These are phyloP conservation scores for Spicauda simplicius DNA, from an alignment of 2,888 invertebrate species.

Conservation along the genomic window DNA sequence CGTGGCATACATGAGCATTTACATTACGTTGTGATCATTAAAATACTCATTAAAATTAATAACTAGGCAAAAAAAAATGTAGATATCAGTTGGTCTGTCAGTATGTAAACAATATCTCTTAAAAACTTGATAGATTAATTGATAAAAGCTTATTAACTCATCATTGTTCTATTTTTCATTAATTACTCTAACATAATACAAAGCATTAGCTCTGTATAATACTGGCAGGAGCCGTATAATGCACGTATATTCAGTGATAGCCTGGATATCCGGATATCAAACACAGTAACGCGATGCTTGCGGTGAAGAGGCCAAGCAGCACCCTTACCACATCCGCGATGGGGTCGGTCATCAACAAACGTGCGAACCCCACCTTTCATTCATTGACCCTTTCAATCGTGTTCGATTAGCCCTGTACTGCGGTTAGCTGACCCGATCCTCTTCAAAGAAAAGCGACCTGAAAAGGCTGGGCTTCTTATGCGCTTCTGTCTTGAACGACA, in stretches of 20 bases:
- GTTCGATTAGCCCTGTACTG: constrained; percentile 27
- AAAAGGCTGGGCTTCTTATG: not conserved
- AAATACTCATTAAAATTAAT: no score
- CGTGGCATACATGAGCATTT: no score
- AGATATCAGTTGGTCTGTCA: no score
- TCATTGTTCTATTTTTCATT: no score
- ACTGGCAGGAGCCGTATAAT: not conserved
- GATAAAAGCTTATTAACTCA: no score
- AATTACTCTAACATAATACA: no score
- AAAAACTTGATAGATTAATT: no score
- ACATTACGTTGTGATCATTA: no score
- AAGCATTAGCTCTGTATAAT: no score
- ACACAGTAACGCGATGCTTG: constrained; percentile 50
- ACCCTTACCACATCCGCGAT: constrained; percentile 33
- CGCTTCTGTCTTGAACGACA: not conserved
- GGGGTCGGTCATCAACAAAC: constrained; percentile 27
- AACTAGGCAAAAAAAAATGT: no score
- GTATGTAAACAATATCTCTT: no score
- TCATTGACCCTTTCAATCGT: constrained; percentile 25
- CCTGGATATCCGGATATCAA: constrained; percentile 49
- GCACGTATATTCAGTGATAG: not conserved
- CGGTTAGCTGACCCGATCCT: constrained; percentile 22
- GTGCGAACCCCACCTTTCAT: constrained; percentile 28
- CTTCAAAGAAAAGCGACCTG: constrained; percentile 10
- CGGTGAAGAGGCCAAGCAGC: constrained; percentile 55